Evolutionary conservation across 2,888 invertebrate genomes (phyloP), one percentile per base, ranked within the genome.

Genomic region (Drosophila prolongata): DNA sequence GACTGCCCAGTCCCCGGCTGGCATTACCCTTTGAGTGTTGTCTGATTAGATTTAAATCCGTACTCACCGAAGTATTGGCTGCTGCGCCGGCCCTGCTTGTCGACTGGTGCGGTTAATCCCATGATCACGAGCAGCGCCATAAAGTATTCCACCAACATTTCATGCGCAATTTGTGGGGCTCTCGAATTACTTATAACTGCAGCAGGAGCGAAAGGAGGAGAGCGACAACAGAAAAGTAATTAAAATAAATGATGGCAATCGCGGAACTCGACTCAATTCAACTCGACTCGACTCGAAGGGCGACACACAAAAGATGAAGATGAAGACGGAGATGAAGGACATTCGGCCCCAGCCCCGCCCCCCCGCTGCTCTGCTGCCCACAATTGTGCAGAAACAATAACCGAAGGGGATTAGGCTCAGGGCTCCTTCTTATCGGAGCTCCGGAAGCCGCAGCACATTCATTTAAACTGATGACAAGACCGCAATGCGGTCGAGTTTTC

Each of bases 131-230:
- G 85, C 89, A 91, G 83, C 82, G 89, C 82, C 87, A 89, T 90
- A 82, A 90, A 77, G 91, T 92, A 90, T 92, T 92, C 92, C 91
- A 92, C 91, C 92, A 92, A 92, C 92, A 92, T 92, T 91, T 91
- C 92, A 91, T 91, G 90, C 89, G 89, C 90, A 90, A 89, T 90
- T 90, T 85, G 77, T 89, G 77, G 83, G 66, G 87, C 87, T 77
- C 76, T 86, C 80, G 68, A 86, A 80, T 88, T 82, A 64, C 62
- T 49, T 64, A 83, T 85, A 89, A 89, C 89, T 83, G 83, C 78
- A 84, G 81, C 80, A 71, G 57, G 30, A 54, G 16, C 19, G 53
- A 19, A 37, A 27, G 11, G 50, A 50, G 40, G 40, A 55, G 40
- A 38, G 59, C 44, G 47, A 57, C 40, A 75, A 75, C 67, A 66